These are phyloP conservation scores for Rhynchotus rufescens DNA, from an alignment of 2,797 vertebrate species.

Conservation along the genomic window DNA sequence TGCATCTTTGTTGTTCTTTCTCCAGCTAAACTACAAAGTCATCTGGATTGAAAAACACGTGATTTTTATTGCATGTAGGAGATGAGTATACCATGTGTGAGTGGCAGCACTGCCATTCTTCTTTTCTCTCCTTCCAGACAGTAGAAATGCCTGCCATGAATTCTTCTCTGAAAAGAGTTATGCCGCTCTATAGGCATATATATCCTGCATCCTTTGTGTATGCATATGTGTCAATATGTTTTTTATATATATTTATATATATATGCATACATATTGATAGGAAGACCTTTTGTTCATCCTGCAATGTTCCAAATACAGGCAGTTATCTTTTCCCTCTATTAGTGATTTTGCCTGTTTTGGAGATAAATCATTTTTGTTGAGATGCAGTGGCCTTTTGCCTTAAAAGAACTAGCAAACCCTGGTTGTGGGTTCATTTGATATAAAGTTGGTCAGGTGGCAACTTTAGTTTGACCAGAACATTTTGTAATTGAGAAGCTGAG, in stretches of 20 bases:
- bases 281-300: conserved; percentile 2
- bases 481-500: background rate
- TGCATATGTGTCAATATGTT: too few species aligned
- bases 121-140: background rate
- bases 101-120: background rate
- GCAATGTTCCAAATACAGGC: background rate
- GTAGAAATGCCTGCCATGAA: background rate
- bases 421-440: background rate
- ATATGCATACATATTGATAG: background rate
- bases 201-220: too few species aligned
- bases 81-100: background rate
- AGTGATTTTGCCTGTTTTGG: background rate
- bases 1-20: background rate
- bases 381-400: background rate
- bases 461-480: background rate
- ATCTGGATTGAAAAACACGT: background rate
- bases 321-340: background rate
- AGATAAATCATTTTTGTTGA: background rate
- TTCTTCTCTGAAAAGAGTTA: background rate
- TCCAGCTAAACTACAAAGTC: background rate
- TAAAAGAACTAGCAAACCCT: background rate
- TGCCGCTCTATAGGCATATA: background rate
- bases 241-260: too few species aligned
- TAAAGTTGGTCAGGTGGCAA: background rate
- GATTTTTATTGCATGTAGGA: background rate